phyloP scores from a whole-genome alignment of 2,888 invertebrate genomes.

The Thera britannica region DNA sequence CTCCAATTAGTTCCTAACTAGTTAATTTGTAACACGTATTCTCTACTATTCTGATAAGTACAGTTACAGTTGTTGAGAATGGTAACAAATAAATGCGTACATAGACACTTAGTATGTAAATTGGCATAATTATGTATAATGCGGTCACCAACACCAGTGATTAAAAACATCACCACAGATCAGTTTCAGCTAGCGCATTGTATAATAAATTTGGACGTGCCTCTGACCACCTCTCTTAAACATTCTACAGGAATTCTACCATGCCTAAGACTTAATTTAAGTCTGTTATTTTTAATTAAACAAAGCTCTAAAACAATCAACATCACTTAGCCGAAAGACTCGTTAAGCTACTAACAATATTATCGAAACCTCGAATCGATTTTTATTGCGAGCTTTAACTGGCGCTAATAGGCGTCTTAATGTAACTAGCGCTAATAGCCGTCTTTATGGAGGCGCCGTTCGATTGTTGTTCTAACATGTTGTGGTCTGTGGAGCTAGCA shows the following conservation, averaged over 20 bases:
- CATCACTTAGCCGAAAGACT: constrained; percentile 6
- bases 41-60: background rate
- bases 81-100: no score
- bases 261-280: background rate
- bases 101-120: no score
- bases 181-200: no score
- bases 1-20: constrained; percentile 9
- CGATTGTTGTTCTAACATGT: constrained; percentile 7
- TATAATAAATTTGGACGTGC: no score
- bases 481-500: constrained; percentile 8
- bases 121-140: no score
- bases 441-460: constrained; percentile 14
- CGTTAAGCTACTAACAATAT: constrained; percentile 16
- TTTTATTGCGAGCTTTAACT: constrained; percentile 15
- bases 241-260: no score
- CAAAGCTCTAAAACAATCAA: constrained; percentile 1
- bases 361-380: constrained; percentile 14
- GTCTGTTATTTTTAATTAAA: no score
- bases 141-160: no score
- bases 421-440: constrained; percentile 16
- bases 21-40: background rate
- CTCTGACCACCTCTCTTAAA: no score
- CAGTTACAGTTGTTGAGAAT: no score
- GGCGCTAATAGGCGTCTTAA: constrained; percentile 14
- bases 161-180: no score